These are phyloP conservation scores for Berghia stephanieae DNA, from an alignment of 1,140 invertebrate species.

Conservation along the genomic window DNA sequence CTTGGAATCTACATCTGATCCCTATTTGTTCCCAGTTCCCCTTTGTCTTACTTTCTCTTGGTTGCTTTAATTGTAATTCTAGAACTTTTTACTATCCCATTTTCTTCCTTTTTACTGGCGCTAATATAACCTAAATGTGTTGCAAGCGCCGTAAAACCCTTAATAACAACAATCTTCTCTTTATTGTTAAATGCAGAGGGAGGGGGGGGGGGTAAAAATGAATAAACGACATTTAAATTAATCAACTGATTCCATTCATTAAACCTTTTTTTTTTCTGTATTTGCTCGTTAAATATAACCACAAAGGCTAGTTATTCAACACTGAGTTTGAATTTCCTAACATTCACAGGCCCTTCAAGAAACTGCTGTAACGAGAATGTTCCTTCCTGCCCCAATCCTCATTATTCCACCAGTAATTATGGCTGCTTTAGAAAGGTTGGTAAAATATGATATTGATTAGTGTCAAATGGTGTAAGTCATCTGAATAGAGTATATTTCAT, in stretches of 20 bases:
- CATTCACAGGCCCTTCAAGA: constrained; percentile 61
- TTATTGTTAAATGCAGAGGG: neutral
- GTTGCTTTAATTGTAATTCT: too few species aligned
- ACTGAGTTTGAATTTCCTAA: neutral
- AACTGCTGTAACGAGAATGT: constrained; percentile 64
- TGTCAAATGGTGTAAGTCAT: neutral
- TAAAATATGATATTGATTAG: constrained; percentile 2
- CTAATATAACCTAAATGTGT: too few species aligned
- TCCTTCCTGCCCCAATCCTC: constrained; percentile 66
- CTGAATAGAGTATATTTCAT: neutral
- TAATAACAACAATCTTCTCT: neutral
- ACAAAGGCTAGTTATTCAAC: neutral
- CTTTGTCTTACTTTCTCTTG: too few species aligned
- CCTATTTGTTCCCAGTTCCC: too few species aligned
- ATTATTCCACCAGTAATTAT: constrained; percentile 65
- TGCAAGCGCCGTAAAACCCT: too few species aligned
- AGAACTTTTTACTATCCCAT: too few species aligned
- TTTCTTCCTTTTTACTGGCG: too few species aligned
- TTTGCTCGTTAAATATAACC: too few species aligned
- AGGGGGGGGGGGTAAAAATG: too few species aligned
- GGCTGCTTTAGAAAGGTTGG: constrained; percentile 65
- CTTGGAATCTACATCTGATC: too few species aligned
- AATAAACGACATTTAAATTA: neutral
- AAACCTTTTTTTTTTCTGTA: neutral
- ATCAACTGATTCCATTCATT: neutral